Percentiles rank a stretch among this genome's conserved stretches.
Conservation (phyloP, 2,113 vertebrate genomes). For the Tringa solitaria region DNA sequence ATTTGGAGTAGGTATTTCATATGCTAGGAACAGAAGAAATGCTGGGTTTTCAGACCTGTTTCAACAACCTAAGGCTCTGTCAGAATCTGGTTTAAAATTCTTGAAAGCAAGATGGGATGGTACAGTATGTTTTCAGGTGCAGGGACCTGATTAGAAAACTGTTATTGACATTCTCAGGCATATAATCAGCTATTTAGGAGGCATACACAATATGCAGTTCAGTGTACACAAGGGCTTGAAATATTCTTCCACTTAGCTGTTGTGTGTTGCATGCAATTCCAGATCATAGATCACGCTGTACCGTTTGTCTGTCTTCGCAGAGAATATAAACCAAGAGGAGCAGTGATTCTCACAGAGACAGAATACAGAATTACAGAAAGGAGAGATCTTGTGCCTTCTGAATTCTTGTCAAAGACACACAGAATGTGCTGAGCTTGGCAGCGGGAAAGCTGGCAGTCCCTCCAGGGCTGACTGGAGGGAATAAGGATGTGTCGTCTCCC, state of each 20-base stretch:
- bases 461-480: neutral
- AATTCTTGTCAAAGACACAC: neutral
- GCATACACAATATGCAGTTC: neutral
- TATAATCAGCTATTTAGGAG: neutral
- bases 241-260: neutral
- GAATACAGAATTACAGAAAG: neutral
- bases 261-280: neutral
- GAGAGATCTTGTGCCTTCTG: neutral
- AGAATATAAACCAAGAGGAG: neutral
- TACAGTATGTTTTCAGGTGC: neutral
- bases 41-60: neutral
- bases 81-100: neutral
- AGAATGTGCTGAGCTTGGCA: neutral
- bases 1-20: neutral
- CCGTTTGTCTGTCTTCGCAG: neutral
- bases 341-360: neutral
- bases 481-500: rapidly evolving
- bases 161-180: neutral
- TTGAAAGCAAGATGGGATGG: neutral
- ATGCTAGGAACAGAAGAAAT: neutral
- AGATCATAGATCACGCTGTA: neutral
- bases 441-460: neutral
- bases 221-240: neutral
- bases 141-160: neutral
- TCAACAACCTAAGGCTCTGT: neutral